Evolutionary conservation across 2,888 invertebrate species (phyloP).

Genomic region (Erannis defoliaria): DNA sequence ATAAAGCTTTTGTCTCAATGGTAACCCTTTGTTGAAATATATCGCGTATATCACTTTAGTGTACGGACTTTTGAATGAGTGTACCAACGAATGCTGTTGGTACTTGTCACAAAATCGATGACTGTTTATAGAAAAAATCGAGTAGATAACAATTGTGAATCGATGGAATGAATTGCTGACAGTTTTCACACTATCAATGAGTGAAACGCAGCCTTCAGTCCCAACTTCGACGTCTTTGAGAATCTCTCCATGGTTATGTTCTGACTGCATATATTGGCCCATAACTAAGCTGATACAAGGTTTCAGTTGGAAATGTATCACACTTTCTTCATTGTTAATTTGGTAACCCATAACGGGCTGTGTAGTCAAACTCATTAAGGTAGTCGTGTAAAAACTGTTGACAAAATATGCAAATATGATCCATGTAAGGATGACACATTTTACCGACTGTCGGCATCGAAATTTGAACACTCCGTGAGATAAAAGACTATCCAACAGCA

Average conservation of each 20-base stretch:
- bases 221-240: constrained; percentile 2
- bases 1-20: constrained; percentile 51
- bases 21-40: constrained; percentile 70
- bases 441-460: constrained; percentile 40
- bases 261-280: constrained; percentile 35
- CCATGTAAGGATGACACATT: constrained; percentile 58
- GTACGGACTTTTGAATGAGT: constrained; percentile 50
- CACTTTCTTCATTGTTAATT: constrained; percentile 43
- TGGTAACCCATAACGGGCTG: constrained; percentile 45
- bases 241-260: constrained; percentile 14
- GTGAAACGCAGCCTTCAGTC: constrained; percentile 38
- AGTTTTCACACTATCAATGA: constrained; percentile 52
- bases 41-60: constrained; percentile 61
- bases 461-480: constrained; percentile 54
- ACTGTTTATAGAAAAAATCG: constrained; percentile 51
- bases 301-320: constrained; percentile 46
- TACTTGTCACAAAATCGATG: constrained; percentile 52
- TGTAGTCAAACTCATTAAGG: constrained; percentile 50
- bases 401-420: constrained; percentile 58
- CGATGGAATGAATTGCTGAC: constrained; percentile 53
- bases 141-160: constrained; percentile 55
- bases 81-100: constrained; percentile 46
- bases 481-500: constrained; percentile 56
- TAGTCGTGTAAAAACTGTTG: constrained; percentile 50
- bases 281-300: constrained; percentile 63